phyloP scores from a whole-genome alignment of 2,113 vertebrate species.

The Dipodomys ordii region DNA sequence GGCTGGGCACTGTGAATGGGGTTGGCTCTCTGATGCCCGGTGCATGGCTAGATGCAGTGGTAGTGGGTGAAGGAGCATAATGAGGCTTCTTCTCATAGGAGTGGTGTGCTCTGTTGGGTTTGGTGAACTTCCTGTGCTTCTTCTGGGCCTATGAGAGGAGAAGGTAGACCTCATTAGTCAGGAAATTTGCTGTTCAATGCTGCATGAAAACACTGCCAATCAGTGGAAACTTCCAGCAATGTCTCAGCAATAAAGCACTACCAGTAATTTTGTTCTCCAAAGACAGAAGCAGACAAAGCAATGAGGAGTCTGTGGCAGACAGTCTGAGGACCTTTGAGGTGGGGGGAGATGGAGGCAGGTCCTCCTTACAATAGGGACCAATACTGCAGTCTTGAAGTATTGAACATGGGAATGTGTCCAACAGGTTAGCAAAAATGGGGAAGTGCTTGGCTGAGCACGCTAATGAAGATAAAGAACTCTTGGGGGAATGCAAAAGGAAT shows the following conservation, averaged over 20 bases:
- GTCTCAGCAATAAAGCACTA: not conserved
- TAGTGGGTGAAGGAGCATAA: constrained; percentile 65
- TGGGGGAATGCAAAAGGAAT: not conserved
- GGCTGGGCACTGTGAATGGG: constrained; percentile 35
- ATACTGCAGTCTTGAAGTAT: not conserved
- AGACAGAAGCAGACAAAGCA: not conserved
- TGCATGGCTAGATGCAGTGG: constrained; percentile 61
- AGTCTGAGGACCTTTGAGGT: too few relatives aligned
- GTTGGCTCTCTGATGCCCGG: constrained; percentile 71
- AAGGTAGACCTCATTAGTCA: constrained; percentile 71
- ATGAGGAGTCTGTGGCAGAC: not conserved
- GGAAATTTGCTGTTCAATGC: not conserved
- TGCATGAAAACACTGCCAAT: not conserved
- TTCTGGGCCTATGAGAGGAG: constrained; percentile 88
- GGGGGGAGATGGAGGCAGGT: not conserved
- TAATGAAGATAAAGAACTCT: not conserved
- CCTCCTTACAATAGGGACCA: rapidly evolving
- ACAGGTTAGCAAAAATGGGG: not conserved
- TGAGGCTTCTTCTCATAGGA: constrained; percentile 74
- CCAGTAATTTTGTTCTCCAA: not conserved
- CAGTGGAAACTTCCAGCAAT: not conserved
- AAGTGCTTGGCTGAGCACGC: too few relatives aligned
- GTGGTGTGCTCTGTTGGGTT: constrained; percentile 76
- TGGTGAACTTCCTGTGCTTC: constrained; percentile 82
- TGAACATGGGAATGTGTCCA: too few relatives aligned